Evolutionary conservation across 2,888 invertebrate genomes (phyloP), one percentile per base, ranked within the genome.

Genomic region (Athetis lepigone): DNA sequence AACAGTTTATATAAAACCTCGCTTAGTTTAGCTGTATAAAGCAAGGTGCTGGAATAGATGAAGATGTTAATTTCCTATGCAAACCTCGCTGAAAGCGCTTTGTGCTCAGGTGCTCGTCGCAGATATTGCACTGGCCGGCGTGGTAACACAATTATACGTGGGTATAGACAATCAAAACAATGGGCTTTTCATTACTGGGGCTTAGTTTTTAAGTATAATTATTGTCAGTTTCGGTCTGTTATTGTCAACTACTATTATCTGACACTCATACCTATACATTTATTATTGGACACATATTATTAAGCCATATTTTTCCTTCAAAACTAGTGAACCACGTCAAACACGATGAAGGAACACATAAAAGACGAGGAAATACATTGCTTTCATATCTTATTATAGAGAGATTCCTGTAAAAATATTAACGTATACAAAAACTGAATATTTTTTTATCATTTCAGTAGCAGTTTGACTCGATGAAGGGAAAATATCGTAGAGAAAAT

Each of bases 41-140:
- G 71, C 66, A 64, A 63, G 62, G 63, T 69, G 79, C 78, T 77
- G 73, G 65, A 80, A 71, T 75, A 80, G 79, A 77, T 77, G 76
- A 79, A 80, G 83, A 83, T 83, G 86, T 85, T 88, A 88, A 88
- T 88, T 88, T 87, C 80, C 85, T 85, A 82, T 79, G 83, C 82
- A 84, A 86, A 81, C 81, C 74, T 75, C 64, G 59, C 43, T 64
- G 76, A 68, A 63, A 81, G 79, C 59, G 77, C 80, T 75, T 78
- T 77, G 75, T 66, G 69, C 77, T 72, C 84, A 82, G 80, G 80
- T 82, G 80, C 68, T 70, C 59, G 52, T 23, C 64, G 49, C 55
- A 67, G 77, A 79, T 77, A 83, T 79, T 77, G 77, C 71, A 58
- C 59, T 65, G 51, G 49, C 45, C 52, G 43, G 13, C 45, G 36